phyloP scores from a whole-genome alignment of 2,113 vertebrate genomes.

The Thunnus thynnus region DNA sequence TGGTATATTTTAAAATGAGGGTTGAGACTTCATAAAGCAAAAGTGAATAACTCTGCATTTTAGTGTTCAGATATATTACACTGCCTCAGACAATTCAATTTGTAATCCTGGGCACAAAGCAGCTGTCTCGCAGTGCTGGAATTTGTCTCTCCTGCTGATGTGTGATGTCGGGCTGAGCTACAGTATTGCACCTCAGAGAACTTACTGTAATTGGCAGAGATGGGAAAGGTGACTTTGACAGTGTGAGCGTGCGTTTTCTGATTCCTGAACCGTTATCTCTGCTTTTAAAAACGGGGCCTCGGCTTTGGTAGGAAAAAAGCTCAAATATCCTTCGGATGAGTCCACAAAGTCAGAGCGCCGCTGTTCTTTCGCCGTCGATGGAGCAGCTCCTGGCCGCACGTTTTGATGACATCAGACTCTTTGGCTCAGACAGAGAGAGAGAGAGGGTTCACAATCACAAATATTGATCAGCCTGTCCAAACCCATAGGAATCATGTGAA shows the following conservation, averaged over 20 bases:
- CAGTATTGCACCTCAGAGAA: slow-evolving; percentile 59
- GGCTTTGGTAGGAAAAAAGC: slow-evolving; percentile 34
- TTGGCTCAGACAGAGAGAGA: slow-evolving; percentile 26
- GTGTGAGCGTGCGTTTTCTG: slow-evolving; percentile 48
- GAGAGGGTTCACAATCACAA: slow-evolving; percentile 49
- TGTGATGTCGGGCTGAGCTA: slow-evolving; percentile 56
- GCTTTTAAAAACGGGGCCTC: slow-evolving; percentile 49
- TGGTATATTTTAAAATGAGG: slow-evolving; percentile 50
- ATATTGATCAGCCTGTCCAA: slow-evolving; percentile 57
- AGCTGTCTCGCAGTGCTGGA: slow-evolving; percentile 58
- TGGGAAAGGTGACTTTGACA: slow-evolving; percentile 75
- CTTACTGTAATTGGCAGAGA: slow-evolving; percentile 65
- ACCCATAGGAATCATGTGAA: slow-evolving; percentile 54
- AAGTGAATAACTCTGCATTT: slow-evolving; percentile 59
- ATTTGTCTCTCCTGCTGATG: slow-evolving; percentile 59
- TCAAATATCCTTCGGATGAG: slow-evolving; percentile 51
- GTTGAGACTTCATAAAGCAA: slow-evolving; percentile 46
- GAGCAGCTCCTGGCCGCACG: slow-evolving; percentile 30
- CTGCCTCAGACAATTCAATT: slow-evolving; percentile 51
- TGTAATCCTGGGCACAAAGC: slow-evolving; percentile 50
- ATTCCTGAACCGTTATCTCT: slow-evolving; percentile 56
- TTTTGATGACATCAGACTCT: slow-evolving; percentile 60
- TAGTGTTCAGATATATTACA: slow-evolving; percentile 45
- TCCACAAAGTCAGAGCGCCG: slow-evolving; percentile 45
- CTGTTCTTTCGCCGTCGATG: not conserved